Percentiles rank a stretch among this genome's conserved stretches.
Evolutionary conservation across 2,113 vertebrate genomes (phyloP).

Genomic region (Pachypanchax playfairii): DNA sequence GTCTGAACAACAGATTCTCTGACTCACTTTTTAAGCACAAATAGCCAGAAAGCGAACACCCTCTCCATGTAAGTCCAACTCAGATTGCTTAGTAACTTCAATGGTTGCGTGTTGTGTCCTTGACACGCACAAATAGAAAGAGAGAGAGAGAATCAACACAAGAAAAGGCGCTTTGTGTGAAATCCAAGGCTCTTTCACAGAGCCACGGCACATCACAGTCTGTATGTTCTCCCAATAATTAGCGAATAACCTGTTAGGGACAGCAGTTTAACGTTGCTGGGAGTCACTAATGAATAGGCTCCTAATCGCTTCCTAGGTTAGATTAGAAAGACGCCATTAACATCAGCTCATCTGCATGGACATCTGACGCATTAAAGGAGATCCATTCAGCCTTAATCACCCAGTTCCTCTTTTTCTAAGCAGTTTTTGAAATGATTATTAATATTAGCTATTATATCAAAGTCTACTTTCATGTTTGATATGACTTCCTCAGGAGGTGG

Average conservation of each 20-base stretch:
- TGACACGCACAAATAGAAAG: constrained; percentile 43
- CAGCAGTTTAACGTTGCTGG: constrained; percentile 52
- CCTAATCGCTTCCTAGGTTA: constrained; percentile 67
- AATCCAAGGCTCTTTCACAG: constrained; percentile 23
- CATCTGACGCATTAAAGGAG: constrained; percentile 69
- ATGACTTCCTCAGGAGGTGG: constrained; percentile 59
- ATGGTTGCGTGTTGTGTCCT: constrained; percentile 46
- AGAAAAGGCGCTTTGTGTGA: constrained; percentile 11
- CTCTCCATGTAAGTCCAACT: constrained; percentile 16
- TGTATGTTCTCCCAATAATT: constrained; percentile 64
- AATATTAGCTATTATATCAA: too few species aligned
- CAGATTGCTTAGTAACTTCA: constrained; percentile 44
- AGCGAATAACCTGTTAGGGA: constrained; percentile 59
- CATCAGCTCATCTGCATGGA: constrained; percentile 64
- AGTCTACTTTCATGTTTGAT: constrained; percentile 73
- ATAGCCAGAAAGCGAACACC: constrained; percentile 39
- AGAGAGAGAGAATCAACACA: neutral
- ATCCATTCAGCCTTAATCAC: constrained; percentile 62
- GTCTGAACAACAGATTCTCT: constrained; percentile 30
- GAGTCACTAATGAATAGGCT: constrained; percentile 69
- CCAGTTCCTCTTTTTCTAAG: constrained; percentile 59
- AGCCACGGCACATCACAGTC: constrained; percentile 43
- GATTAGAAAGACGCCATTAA: constrained; percentile 71
- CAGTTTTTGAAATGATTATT: too few species aligned
- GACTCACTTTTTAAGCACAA: constrained; percentile 32